Evolutionary conservation across 2,113 vertebrate genomes (phyloP), one percentile per base, ranked within the genome.

Genomic region (Callopanchax toddi): DNA sequence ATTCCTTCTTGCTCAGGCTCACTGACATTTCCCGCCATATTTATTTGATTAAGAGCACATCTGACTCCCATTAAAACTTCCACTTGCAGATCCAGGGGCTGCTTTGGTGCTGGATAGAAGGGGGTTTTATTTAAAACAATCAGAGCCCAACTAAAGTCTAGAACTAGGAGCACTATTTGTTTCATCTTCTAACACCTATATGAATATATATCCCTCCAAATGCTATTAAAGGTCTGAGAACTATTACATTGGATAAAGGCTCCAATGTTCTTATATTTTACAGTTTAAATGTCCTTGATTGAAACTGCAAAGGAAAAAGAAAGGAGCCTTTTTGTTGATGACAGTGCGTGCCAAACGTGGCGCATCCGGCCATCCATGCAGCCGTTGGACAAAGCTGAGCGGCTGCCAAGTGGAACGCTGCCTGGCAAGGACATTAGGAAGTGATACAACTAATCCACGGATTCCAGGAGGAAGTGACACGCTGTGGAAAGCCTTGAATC

Each of bases 41-140:
- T 87, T 63, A 79, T 89, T 88, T 91, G 89, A 92, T 92, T 92
- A 91, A 66, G 58, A 62, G 56, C 74, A 84, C 92, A 93, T 89
- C 91, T 93, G 91, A 89, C 67, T 91, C 72, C 80, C 73, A 92
- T 92, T 91, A 91, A 79, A 88, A 50, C 76, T 73, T 87, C 83
- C 81, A 89, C 87, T 78, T 50, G 71, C 75, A 76, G 60, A 81
- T 86, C 86, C 90, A 87, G 68, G 52, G 51, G 42, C 71, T 81
- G 74, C 71, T 60, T 74, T 61, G 42, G 70, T 72, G 75, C 64
- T 62, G 39, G 42, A 87, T 84, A 85, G 87, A 89, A 88, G 87
- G 68, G 3, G 71, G 57, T 15, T 65, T 42, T 81, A 76, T 52
- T 36, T 39, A 42, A 46, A 62, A 51, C 49, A 46, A 49, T 58